A percentile compares a stretch with the other conserved stretches of the same genome.
phyloP scores from a whole-genome alignment of 2,797 vertebrate species.

The Numenius phaeopus region DNA sequence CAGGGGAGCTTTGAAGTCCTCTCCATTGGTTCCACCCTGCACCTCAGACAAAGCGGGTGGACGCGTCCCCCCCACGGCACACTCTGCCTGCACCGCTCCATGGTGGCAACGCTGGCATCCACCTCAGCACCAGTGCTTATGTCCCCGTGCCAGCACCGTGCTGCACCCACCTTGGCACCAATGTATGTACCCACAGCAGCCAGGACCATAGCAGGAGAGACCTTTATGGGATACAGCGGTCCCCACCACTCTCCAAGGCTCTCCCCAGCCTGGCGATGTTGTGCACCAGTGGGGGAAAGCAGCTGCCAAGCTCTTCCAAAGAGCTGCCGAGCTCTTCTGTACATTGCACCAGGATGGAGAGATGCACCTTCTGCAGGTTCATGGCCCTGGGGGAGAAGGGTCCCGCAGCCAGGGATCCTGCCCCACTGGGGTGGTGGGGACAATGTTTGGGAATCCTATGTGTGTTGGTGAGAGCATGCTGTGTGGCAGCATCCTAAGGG shows the following conservation, averaged over 20 bases:
- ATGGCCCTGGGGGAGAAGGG: rapidly evolving
- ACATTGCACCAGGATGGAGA: not conserved
- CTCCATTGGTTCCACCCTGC: not conserved
- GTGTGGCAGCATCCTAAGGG: not conserved
- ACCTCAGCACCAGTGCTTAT: rapidly evolving
- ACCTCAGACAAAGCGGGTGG: not conserved
- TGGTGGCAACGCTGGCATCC: rapidly evolving
- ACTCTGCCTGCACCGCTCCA: rapidly evolving
- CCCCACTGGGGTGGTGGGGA: rapidly evolving
- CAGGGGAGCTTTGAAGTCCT: not conserved
- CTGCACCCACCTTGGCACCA: not conserved
- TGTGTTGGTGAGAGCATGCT: not conserved
- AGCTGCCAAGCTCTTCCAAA: not conserved
- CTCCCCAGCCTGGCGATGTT: not conserved
- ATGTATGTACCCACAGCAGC: rapidly evolving
- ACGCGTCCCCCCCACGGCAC: rapidly evolving
- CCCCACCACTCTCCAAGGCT: not conserved
- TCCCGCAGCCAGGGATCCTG: too few species aligned
- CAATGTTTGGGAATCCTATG: rapidly evolving
- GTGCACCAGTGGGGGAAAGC: not conserved
- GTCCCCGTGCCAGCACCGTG: too few species aligned
- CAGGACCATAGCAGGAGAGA: rapidly evolving
- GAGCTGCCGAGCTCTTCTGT: not conserved
- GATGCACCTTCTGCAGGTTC: not conserved
- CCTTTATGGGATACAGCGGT: rapidly evolving